Evolutionary conservation across 2,888 invertebrate species (phyloP), one percentile per base, ranked within the genome.

Genomic region (Macrophya alboannulata): DNA sequence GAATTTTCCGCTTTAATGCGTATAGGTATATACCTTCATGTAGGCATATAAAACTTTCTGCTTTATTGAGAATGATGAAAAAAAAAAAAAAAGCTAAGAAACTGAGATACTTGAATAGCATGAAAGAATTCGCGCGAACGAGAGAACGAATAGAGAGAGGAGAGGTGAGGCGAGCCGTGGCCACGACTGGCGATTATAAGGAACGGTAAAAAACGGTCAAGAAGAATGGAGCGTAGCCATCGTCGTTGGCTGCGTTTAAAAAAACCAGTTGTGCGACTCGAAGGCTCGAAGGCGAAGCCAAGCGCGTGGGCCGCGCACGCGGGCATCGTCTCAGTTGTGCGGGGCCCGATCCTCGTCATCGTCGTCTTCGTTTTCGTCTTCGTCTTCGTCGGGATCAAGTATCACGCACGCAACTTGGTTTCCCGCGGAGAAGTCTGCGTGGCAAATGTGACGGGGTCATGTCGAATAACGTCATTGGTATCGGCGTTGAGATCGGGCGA

Each of bases 211-310:
- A 83, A 83, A 83, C 71, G 83, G 83, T 71, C 65, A 83, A 83
- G 83, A 79, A 74, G 87, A 89, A 87, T 89, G 88, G 90, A 89
- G 91, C 91, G 90, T 91, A 91, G 91, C 90, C 91, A 91, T 91
- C 89, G 91, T 91, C 90, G 91, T 92, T 91, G 92, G 90, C 89
- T 91, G 90, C 90, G 92, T 92, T 92, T 92, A 90, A 93, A 93
- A 92, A 92, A 93, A 93, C 93, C 93, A 93, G 93, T 93, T 93
- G 93, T 92, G 92, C 92, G 91, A 92, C 91, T 90, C 90, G 90
- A 90, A 37, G 48, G 65, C 83, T 68, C 88, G 89, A 87, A 88
- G 88, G 86, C 86, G 84, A 87, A 85, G 87, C 86, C 85, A 87
- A 90, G 91, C 92, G 93, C 93, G 93, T 93, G 93, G 93, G 93